Percentiles rank a stretch among this genome's conserved stretches.
These are phyloP conservation scores for Phorcus lineatus DNA, from an alignment of 2,888 invertebrate species.

Conservation along the genomic window DNA sequence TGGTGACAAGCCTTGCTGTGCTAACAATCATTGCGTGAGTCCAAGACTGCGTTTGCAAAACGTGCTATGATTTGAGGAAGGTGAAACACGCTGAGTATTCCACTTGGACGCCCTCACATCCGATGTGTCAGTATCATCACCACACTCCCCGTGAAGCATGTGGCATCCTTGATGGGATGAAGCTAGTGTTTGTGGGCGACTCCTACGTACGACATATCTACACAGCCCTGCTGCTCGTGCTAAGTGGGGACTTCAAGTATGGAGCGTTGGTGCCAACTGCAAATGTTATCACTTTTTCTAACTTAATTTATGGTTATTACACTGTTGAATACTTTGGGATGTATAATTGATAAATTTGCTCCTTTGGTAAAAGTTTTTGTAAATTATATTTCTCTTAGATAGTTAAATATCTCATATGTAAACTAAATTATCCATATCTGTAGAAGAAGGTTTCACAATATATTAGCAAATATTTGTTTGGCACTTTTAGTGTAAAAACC, in stretches of 20 bases:
- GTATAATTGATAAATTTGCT: no score
- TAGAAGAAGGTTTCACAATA: no score
- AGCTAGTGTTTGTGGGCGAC: constrained; percentile 36
- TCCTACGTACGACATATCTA: constrained; percentile 36
- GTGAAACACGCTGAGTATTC: constrained; percentile 32
- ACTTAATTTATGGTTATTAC: no score
- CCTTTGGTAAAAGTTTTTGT: no score
- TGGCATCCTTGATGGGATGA: constrained; percentile 19
- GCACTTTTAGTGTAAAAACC: no score
- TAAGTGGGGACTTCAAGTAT: constrained; percentile 4
- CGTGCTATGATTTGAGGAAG: constrained; percentile 32
- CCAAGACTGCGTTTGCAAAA: constrained; percentile 32
- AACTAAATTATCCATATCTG: no score
- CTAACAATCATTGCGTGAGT: constrained; percentile 33
- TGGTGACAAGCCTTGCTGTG: constrained; percentile 38
- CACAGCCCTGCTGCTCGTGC: constrained; percentile 25
- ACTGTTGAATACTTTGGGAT: no score
- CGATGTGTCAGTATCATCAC: constrained; percentile 4
- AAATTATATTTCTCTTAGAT: no score
- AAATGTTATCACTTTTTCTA: constrained; percentile 2
- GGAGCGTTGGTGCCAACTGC: constrained; percentile 25
- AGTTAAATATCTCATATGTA: no score
- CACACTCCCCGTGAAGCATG: constrained; percentile 16
- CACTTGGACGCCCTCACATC: constrained; percentile 29
- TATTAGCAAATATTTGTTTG: no score